Percentiles rank a stretch among this genome's conserved stretches.
These are phyloP conservation scores for Aromia moschata DNA, from an alignment of 2,888 invertebrate genomes.

Conservation along the genomic window DNA sequence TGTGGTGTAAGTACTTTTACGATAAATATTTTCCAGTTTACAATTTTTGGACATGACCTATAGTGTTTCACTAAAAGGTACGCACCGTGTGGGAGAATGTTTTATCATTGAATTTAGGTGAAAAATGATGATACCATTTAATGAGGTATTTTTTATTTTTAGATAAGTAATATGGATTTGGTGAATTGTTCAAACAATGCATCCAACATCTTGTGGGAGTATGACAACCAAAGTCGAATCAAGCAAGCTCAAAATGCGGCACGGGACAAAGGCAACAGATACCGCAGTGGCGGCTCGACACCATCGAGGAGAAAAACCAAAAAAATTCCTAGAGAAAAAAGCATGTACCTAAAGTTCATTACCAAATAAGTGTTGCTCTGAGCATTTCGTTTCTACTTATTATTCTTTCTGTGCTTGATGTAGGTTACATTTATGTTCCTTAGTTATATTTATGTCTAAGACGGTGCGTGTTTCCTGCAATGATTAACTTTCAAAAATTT, in stretches of 20 bases:
- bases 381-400: slow-evolving; percentile 19
- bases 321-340: slow-evolving; percentile 14
- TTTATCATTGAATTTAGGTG: no score
- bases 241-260: slow-evolving; percentile 77
- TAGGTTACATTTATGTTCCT: slow-evolving; percentile 3
- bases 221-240: slow-evolving; percentile 76
- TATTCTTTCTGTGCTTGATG: slow-evolving; percentile 6
- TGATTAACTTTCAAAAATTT: no score
- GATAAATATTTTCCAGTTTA: no score
- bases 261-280: slow-evolving; percentile 64
- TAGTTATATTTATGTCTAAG: background rate
- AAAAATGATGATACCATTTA: no score
- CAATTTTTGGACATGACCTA: no score
- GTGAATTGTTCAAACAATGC: slow-evolving; percentile 71
- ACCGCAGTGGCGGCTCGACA: slow-evolving; percentile 37
- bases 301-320: slow-evolving; percentile 39
- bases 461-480: background rate
- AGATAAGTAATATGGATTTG: slow-evolving; percentile 67
- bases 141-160: no score
- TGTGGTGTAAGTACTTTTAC: slow-evolving; percentile 70
- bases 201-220: slow-evolving; percentile 72
- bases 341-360: slow-evolving; percentile 18
- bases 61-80: no score
- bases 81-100: no score
- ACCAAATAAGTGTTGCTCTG: slow-evolving; percentile 10